Percentiles rank a stretch among this genome's conserved stretches.
Evolutionary conservation across 2,888 invertebrate species (phyloP).

Genomic region (Drosophila leonis): DNA sequence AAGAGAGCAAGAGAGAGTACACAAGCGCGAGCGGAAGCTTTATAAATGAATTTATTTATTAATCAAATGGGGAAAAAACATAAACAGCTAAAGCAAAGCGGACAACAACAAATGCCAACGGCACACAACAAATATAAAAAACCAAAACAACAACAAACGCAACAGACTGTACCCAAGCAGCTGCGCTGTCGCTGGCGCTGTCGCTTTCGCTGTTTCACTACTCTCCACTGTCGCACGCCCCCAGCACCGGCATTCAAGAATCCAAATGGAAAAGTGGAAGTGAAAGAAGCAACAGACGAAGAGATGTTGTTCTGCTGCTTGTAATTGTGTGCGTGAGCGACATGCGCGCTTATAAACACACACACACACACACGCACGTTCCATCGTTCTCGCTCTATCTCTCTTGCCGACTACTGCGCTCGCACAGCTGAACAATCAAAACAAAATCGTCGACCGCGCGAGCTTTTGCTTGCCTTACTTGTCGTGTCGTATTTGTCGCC

Average conservation of each 20-base stretch:
- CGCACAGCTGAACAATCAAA: constrained; percentile 74
- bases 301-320: constrained; percentile 28
- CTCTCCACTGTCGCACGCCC: constrained; percentile 23
- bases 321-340: constrained; percentile 42
- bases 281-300: constrained; percentile 69
- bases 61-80: constrained; percentile 67
- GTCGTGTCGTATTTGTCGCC: constrained; percentile 62
- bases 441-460: constrained; percentile 50
- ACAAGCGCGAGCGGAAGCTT: constrained; percentile 53
- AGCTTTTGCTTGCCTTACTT: constrained; percentile 53
- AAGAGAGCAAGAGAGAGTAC: constrained; percentile 14
- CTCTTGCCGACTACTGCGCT: constrained; percentile 30
- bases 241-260: constrained; percentile 44
- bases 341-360: constrained; percentile 38
- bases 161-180: constrained; percentile 68
- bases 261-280: constrained; percentile 66
- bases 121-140: constrained; percentile 40
- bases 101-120: constrained; percentile 48
- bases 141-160: constrained; percentile 63
- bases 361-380: neutral
- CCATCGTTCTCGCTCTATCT: constrained; percentile 3
- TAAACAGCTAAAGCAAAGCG: constrained; percentile 51
- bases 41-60: constrained; percentile 71
- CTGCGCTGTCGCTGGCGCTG: constrained; percentile 37
- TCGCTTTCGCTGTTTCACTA: constrained; percentile 13